phyloP scores from a whole-genome alignment of 1,140 invertebrate genomes.

The Argopecten irradians region DNA sequence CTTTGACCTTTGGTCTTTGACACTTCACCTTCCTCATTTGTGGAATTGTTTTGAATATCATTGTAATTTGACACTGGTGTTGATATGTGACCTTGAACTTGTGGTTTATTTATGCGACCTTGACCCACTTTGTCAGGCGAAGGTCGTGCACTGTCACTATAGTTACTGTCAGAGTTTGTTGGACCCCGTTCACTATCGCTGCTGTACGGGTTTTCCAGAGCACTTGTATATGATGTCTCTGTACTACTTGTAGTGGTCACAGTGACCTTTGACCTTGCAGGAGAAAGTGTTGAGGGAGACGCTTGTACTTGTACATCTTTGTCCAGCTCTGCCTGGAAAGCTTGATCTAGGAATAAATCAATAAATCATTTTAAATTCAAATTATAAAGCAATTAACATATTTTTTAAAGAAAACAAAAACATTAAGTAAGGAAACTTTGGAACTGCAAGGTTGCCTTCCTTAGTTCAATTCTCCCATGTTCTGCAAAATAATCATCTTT shows the following conservation, averaged over 20 bases:
- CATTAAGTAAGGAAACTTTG: no score
- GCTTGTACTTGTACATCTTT: constrained; percentile 28
- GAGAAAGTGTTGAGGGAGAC: constrained; percentile 6
- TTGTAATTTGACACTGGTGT: constrained; percentile 10
- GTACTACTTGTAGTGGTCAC: constrained; percentile 37
- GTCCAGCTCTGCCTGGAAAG: constrained; percentile 41
- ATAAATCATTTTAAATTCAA: not conserved
- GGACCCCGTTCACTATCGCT: not conserved
- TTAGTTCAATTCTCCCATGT: no score
- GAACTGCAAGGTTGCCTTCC: no score
- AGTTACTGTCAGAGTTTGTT: not conserved
- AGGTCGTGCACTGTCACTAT: not conserved
- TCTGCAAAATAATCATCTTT: no score
- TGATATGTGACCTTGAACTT: not conserved
- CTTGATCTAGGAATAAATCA: not conserved
- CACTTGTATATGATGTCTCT: constrained; percentile 41
- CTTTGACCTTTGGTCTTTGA: not conserved
- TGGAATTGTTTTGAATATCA: constrained; percentile 11
- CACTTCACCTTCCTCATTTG: not conserved
- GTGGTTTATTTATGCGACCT: not conserved
- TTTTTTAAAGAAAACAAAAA: not conserved
- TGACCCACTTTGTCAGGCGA: not conserved
- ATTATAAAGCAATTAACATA: not conserved
- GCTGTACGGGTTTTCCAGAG: constrained; percentile 25
- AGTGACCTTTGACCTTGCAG: constrained; percentile 23